Evolutionary conservation across 2,888 invertebrate genomes (phyloP), one percentile per base, ranked within the genome.

Genomic region (Lapara coniferarum): DNA sequence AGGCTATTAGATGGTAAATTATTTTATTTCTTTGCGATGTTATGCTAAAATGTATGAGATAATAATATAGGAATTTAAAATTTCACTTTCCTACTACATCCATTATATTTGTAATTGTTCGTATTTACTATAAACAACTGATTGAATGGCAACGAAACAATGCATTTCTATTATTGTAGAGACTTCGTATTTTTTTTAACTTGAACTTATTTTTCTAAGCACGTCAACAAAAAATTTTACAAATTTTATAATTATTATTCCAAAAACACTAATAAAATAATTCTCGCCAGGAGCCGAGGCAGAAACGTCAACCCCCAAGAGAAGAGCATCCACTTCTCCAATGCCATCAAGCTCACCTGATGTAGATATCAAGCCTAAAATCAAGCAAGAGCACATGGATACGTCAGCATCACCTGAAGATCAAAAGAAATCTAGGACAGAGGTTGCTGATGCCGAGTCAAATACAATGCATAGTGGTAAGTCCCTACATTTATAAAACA

Each of bases 391-490:
- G 81, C 94, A 95, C 72, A 95, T 95, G 93, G 95, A 96, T 75
- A 94, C 94, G n/a, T 94, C 95, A 72, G 94, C 94, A 5, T 96
- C 95, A 30, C 95, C 95, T 63, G 96, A 96, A 78, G 95, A 95
- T 75, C 94, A 95, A 75, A 97, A 97, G 88, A 97, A 97, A 82
- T 95, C 95, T 56, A 95, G 97, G 85, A 97, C 97, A 69, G 97
- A 97, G 90, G 95, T 97, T 52, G 97, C 96, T 73, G 98, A 98
- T 86, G 98, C 98, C 66, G 98, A 98, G 89, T 97, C 97, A 51
- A 98, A 98, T 87, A 98, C 98, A 71, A 96, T 97, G 92, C 97
- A 97, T 90, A 97, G 97, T 93, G 98, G 98, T 98, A 89, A 96
- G 96, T 94, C n/a, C n/a, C n/a, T n/a, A 57, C 51, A 67, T 76